Percentiles rank a stretch among this genome's conserved stretches.
phyloP scores from a whole-genome alignment of 2,797 vertebrate species.

The Anomalospiza imberbis region DNA sequence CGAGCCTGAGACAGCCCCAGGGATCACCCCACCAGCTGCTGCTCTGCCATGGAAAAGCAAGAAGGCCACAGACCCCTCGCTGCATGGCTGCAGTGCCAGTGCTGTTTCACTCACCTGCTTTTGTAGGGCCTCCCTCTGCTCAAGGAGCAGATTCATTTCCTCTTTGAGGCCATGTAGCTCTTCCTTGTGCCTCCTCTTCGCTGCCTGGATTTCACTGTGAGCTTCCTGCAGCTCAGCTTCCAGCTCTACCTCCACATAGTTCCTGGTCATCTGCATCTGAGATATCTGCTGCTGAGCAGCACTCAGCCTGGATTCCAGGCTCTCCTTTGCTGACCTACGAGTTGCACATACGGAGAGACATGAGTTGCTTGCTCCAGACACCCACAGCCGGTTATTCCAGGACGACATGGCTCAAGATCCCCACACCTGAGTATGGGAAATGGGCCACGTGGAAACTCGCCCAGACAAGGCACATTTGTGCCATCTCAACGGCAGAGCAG shows the following conservation, averaged over 20 bases:
- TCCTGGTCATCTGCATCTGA: constrained; percentile 26
- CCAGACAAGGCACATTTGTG: neutral
- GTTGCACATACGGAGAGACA: neutral
- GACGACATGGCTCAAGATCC: neutral
- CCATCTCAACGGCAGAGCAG: neutral
- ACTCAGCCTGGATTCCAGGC: constrained; percentile 71
- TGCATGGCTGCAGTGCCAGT: no score
- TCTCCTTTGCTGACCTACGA: constrained; percentile 40
- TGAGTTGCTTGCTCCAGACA: neutral
- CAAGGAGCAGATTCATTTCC: no score
- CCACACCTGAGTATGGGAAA: neutral
- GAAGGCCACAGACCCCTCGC: no score
- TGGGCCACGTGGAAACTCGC: neutral
- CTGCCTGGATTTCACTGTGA: no score
- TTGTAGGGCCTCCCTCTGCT: no score
- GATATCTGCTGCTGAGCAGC: constrained; percentile 76
- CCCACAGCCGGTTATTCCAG: neutral
- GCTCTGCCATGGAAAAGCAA: no score
- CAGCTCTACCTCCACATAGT: no score
- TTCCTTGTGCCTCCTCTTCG: no score
- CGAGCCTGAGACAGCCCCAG: no score
- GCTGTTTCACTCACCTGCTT: no score
- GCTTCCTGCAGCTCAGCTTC: neutral
- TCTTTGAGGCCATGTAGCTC: no score
- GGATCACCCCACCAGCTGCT: no score